Evolutionary conservation across 2,797 vertebrate genomes (phyloP), one percentile per base, ranked within the genome.

Genomic region (Neosilurus mollespiculum): DNA sequence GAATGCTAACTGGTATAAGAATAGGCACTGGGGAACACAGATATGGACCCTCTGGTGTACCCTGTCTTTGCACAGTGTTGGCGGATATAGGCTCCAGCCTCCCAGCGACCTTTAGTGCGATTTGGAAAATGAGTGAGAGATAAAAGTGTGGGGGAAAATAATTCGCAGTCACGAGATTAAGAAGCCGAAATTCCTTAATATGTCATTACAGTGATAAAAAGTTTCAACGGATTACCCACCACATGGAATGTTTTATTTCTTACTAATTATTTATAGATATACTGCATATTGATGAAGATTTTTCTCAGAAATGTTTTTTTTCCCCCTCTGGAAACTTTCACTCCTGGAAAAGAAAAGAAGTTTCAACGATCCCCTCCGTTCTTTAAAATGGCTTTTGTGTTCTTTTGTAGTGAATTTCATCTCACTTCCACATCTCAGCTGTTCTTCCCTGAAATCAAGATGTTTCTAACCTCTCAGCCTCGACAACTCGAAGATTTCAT

Each of bases 401-500:
- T 37, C 12, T 18, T 14, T 14, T 59, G 10, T 14, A 56, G 14
- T 56, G 53, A 56, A 22, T n/a, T 43, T 61, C 56, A 18, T 43
- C 56, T 77, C 1, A 2, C 9, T 20, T 11, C 26, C 11, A 15
- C 73, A 43, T 61, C 73, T 7, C 30, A 37, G 58, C 34, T n/a
- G 7, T 67, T 22, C n/a, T 56, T 43, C 30, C 64, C 20, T 61
- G 67, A 85, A 85, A 83, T 81, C 78, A 84, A 81, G 84, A 83
- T 54, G 59, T 49, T 58, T 80, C 73, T 56, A 76, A 64, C 80
- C 78, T 62, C 69, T 75, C 75, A 75, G 84, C 67, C 73, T 78
- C 70, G 24, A 72, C 72, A 49, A 20, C 54, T 77, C 67, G 20
- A 51, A 70, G 67, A 37, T 58, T 58, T 83, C 61, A 1, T 24